These are phyloP conservation scores for Alethe diademata DNA, from an alignment of 2,113 vertebrate species.

Conservation along the genomic window DNA sequence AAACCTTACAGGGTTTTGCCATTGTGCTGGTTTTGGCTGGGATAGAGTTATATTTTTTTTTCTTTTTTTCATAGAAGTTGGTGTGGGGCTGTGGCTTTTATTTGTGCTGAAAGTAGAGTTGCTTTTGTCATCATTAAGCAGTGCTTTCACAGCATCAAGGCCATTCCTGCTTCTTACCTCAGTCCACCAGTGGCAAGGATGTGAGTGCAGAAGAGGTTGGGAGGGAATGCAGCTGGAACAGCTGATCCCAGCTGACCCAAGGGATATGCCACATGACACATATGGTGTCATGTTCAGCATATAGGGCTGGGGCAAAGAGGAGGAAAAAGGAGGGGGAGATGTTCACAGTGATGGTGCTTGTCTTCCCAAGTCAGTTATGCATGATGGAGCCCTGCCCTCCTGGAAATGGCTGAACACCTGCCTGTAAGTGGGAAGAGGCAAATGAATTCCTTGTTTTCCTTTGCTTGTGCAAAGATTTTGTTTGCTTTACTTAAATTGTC, in stretches of 20 bases:
- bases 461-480: background rate
- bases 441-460: background rate
- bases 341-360: background rate
- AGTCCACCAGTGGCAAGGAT: background rate
- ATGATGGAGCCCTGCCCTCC: background rate
- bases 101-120: background rate
- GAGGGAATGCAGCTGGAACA: background rate
- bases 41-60: too few species aligned
- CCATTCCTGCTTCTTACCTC: background rate
- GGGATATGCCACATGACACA: background rate
- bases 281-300: background rate
- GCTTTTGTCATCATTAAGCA: background rate
- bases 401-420: background rate
- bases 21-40: background rate
- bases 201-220: background rate
- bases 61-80: background rate
- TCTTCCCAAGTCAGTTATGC: background rate
- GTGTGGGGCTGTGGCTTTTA: background rate
- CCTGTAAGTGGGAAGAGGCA: background rate
- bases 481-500: background rate
- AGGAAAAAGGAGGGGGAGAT: background rate
- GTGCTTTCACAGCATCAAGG: background rate
- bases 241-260: background rate
- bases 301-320: background rate
- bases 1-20: background rate